These are phyloP conservation scores for Sycophaga agraensis DNA, from an alignment of 1,140 invertebrate species.

Conservation along the genomic window DNA sequence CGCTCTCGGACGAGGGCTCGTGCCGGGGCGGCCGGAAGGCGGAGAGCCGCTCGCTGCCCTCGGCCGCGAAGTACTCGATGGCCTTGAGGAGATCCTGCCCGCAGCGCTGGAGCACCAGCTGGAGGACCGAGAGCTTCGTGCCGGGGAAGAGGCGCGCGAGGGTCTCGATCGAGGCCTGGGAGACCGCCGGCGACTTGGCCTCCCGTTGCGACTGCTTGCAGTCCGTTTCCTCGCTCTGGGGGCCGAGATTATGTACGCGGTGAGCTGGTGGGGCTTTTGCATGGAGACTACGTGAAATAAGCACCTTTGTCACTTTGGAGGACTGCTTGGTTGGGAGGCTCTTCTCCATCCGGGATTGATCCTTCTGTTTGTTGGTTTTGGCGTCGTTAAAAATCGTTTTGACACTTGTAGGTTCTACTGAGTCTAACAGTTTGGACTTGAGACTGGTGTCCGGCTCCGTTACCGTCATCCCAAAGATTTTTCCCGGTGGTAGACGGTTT, in stretches of 20 bases:
- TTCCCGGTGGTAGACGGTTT: slow-evolving; percentile 83
- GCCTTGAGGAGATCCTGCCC: slow-evolving; percentile 82
- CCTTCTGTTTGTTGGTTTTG: neutral
- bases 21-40: slow-evolving; percentile 1
- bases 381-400: neutral
- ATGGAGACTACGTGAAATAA: no score
- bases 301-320: neutral
- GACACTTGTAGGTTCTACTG: neutral
- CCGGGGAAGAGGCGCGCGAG: slow-evolving; percentile 82
- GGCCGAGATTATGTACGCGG: neutral
- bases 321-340: neutral
- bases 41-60: slow-evolving; percentile 16
- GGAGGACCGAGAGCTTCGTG: slow-evolving; percentile 82
- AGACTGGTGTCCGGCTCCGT: slow-evolving; percentile 61
- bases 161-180: slow-evolving; percentile 77
- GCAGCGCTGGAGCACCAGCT: slow-evolving; percentile 82
- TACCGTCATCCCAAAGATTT: slow-evolving; percentile 84
- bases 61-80: slow-evolving; percentile 66
- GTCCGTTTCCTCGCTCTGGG: neutral
- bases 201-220: no score
- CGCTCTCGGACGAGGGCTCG: neutral
- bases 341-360: neutral
- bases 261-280: no score
- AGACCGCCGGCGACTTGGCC: slow-evolving; percentile 38
- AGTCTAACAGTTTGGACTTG: slow-evolving; percentile 3